Evolutionary conservation across 2,888 invertebrate genomes (phyloP), one percentile per base, ranked within the genome.

Genomic region (Sinotaia quadrata): DNA sequence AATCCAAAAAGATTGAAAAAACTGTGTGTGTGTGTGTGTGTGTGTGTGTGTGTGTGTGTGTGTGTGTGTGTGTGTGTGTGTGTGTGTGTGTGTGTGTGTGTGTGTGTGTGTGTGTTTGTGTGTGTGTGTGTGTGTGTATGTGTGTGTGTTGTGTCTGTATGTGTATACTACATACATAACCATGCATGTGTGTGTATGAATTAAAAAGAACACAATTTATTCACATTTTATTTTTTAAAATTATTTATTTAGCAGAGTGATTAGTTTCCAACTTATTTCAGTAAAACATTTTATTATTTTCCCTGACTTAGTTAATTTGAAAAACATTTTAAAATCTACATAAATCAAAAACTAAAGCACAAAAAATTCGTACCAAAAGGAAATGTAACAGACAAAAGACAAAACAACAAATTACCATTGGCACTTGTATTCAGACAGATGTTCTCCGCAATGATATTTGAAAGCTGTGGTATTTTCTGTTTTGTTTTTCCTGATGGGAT

Each of bases 401-500:
- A 21, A 15, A 24, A 47, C 7, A 65, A 18, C 4, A 44, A 73
- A 75, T 65, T 77, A 87, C 87, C 85, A 79, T 83, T 83, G 52
- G 78, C 74, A 37, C 84, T 80, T 33, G 70, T 57, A 5, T 77
- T 78, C 33, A 84, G 71, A 57, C 67, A 69, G 12, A 78, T 74
- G 41, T 75, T 73, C 57, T 84, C 75, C 44, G 79, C 69, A 7
- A 83, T 69, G 24, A 86, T 66, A n/a, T 79, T 76, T 58, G 85
- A 80, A 5, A 87, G 73, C 61, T 82, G 84, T 58, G 82, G 74
- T 5, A 87, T 71, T 68, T 78, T 83, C 56, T 77, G 70, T 62
- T 84, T 84, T 10, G 87, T 87, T 71, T 85, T 85, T 5, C 87
- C 86, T 15, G 86, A 85, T 33, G 85, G 86, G 29, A 87, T 76